A percentile compares a stretch with the other conserved stretches of the same genome.
phyloP scores from a whole-genome alignment of 2,113 vertebrate genomes.

The Malurus melanocephalus region DNA sequence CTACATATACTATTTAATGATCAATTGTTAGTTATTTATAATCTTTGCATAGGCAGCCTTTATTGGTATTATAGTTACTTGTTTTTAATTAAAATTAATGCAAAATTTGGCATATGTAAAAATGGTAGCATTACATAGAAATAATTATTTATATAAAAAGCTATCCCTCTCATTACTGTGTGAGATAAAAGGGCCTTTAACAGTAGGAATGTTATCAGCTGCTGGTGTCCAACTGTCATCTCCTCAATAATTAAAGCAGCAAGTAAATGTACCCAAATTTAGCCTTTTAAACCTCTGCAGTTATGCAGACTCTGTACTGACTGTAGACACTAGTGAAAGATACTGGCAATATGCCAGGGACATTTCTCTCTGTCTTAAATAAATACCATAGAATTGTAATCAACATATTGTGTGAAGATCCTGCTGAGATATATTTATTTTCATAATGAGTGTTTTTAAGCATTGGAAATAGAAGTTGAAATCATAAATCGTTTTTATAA shows the following conservation, averaged over 20 bases:
- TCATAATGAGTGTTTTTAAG: neutral
- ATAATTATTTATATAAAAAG: slow-evolving; percentile 54
- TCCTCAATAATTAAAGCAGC: slow-evolving; percentile 70
- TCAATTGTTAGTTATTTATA: slow-evolving; percentile 29
- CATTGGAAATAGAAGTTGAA: slow-evolving; percentile 27
- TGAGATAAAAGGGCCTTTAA: slow-evolving; percentile 32
- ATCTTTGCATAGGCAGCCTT: neutral
- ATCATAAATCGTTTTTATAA: neutral
- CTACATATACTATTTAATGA: slow-evolving; percentile 53
- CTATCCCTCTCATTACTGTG: neutral
- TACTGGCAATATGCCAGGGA: slow-evolving; percentile 18
- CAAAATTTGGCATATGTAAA: slow-evolving; percentile 25
- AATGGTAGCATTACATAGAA: slow-evolving; percentile 27
- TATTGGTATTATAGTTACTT: slow-evolving; percentile 13
- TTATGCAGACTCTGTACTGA: neutral
- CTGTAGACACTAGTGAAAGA: slow-evolving; percentile 8
- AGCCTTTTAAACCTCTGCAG: slow-evolving; percentile 53
- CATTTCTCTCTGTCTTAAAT: slow-evolving; percentile 45
- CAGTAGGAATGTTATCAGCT: slow-evolving; percentile 60
- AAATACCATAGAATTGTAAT: slow-evolving; percentile 22
- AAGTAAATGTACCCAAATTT: slow-evolving; percentile 31
- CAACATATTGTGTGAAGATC: slow-evolving; percentile 40
- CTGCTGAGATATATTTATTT: slow-evolving; percentile 48
- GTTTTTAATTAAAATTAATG: slow-evolving; percentile 44
- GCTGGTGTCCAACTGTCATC: slow-evolving; percentile 61